phyloP scores from a whole-genome alignment of 2,888 invertebrate species.

The Himalopsyche japonica region DNA sequence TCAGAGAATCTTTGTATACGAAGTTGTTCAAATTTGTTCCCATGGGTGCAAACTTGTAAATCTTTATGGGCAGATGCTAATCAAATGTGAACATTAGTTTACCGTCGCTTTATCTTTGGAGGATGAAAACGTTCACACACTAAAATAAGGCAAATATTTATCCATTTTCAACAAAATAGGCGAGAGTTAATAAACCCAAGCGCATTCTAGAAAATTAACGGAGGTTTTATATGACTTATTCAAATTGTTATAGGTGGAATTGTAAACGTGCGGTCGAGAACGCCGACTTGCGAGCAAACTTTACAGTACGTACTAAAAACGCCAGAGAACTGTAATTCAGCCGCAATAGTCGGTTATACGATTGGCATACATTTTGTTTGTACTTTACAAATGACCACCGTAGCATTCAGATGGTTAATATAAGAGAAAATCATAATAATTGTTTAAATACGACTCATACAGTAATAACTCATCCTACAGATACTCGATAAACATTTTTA shows the following conservation, averaged over 20 bases:
- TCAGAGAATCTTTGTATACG: too few relatives aligned
- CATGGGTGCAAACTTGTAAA: too few relatives aligned
- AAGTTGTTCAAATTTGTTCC: too few relatives aligned
- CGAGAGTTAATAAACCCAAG: not conserved
- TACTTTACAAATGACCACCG: not conserved
- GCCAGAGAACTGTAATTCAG: conserved; percentile 17
- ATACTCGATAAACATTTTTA: too few relatives aligned
- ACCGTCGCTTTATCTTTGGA: too few relatives aligned
- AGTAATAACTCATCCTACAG: too few relatives aligned
- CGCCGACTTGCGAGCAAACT: not conserved
- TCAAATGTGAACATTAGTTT: too few relatives aligned
- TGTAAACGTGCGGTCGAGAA: not conserved
- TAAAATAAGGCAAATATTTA: not conserved
- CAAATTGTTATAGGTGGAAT: not conserved
- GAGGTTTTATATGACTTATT: not conserved
- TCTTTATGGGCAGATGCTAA: too few relatives aligned
- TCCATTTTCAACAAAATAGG: not conserved
- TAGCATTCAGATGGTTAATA: not conserved
- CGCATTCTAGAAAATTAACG: not conserved
- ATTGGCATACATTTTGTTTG: conserved; percentile 27
- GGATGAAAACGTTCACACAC: too few relatives aligned
- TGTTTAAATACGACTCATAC: too few relatives aligned
- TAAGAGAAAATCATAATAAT: not conserved
- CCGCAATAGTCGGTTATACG: conserved; percentile 21
- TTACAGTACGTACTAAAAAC: not conserved